A percentile compares a stretch with the other conserved stretches of the same genome.
phyloP scores from a whole-genome alignment of 1,140 invertebrate genomes.

The Anastatus disparis region DNA sequence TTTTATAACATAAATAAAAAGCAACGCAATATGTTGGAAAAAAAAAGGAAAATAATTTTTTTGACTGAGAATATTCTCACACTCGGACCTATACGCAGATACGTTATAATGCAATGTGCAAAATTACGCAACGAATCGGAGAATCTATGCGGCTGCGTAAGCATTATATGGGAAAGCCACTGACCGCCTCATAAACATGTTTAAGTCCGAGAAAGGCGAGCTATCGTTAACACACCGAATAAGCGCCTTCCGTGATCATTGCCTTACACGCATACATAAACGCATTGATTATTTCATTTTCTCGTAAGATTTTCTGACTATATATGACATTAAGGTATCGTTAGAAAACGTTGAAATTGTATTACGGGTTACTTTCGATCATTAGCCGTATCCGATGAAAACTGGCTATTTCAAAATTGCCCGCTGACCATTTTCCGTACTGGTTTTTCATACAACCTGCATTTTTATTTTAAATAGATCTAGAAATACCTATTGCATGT shows the following conservation, averaged over 20 bases:
- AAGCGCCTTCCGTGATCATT: no score
- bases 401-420: not conserved
- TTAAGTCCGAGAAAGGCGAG: not conserved
- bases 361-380: not conserved
- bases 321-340: not conserved
- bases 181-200: slow-evolving; percentile 1
- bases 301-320: not conserved
- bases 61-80: not conserved
- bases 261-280: not conserved
- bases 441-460: not conserved
- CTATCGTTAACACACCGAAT: no score
- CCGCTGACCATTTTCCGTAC: not conserved
- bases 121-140: not conserved
- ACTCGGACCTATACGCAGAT: not conserved
- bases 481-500: no score
- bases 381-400: not conserved
- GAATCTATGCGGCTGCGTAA: not conserved
- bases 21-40: no score
- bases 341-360: not conserved
- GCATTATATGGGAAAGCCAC: slow-evolving; percentile 2
- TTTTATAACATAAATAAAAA: no score
- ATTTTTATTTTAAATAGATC: no score
- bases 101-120: not conserved
- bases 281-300: slow-evolving; percentile 10
- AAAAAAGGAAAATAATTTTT: no score